A percentile compares a stretch with the other conserved stretches of the same genome.
phyloP scores from a whole-genome alignment of 2,888 invertebrate species.

The Elmis aenea region DNA sequence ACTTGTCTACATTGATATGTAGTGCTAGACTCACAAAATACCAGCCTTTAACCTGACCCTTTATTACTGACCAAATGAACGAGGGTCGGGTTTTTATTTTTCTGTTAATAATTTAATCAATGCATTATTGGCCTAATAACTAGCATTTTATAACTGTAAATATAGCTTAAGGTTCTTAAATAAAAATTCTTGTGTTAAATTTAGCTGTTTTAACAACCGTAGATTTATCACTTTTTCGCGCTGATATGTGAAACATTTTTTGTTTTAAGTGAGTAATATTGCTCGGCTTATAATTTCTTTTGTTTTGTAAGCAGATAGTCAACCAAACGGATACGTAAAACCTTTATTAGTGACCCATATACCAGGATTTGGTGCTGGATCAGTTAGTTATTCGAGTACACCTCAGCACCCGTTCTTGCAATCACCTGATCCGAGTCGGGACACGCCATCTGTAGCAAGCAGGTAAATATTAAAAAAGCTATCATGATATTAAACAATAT shows the following conservation, averaged over 20 bases:
- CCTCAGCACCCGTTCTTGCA: conserved; percentile 66
- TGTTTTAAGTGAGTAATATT: neutral
- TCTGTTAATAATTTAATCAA: no score
- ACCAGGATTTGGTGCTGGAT: conserved; percentile 58
- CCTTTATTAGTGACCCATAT: conserved; percentile 79
- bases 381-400: conserved; percentile 56
- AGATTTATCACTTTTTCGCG: conserved; percentile 2
- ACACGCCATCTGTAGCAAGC: conserved; percentile 71
- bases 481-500: no score
- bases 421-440: conserved; percentile 69
- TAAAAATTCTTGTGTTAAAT: no score
- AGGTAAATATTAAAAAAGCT: conserved; percentile 60
- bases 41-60: no score
- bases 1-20: no score
- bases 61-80: no score
- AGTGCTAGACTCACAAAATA: no score
- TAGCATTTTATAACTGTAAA: no score
- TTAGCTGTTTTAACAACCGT: no score
- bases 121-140: no score
- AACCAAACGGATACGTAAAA: conserved; percentile 78
- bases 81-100: no score
- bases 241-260: conserved; percentile 5
- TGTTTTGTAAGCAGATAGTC: conserved; percentile 50
- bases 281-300: neutral
- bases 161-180: no score